Conservation (phyloP, 2,113 vertebrate genomes). For the Psilopsiagon aurifrons region DNA sequence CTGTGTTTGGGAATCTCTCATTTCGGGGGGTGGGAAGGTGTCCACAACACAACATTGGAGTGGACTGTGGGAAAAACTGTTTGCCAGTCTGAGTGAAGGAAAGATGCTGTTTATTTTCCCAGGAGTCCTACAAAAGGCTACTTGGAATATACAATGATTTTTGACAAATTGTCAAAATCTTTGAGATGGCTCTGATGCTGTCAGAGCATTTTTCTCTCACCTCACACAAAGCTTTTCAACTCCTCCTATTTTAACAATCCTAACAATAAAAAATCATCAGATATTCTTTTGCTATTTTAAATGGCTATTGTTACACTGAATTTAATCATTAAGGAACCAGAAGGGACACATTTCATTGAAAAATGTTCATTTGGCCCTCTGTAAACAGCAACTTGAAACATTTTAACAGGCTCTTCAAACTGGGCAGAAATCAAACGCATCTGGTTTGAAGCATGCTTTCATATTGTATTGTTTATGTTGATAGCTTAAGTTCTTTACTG, state of each 20-base stretch:
- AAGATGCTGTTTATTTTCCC: conserved; percentile 60
- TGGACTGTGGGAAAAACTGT: conserved; percentile 18
- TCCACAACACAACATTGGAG: background rate
- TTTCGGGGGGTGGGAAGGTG: background rate
- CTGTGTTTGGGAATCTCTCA: background rate
- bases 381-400: conserved; percentile 73
- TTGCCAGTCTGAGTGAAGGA: conserved; percentile 25
- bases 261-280: conserved; percentile 74
- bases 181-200: conserved; percentile 40
- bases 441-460: conserved; percentile 68
- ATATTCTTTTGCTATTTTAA: conserved; percentile 74
- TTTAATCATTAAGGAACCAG: conserved; percentile 78
- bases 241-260: conserved; percentile 68
- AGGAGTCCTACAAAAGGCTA: conserved; percentile 43
- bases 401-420: conserved; percentile 77
- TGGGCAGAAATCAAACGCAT: conserved; percentile 73
- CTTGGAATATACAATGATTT: conserved; percentile 63
- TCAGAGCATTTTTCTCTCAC: conserved; percentile 69
- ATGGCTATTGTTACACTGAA: conserved; percentile 73
- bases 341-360: conserved; percentile 79
- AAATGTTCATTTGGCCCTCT: conserved; percentile 76
- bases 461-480: conserved; percentile 77
- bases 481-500: conserved; percentile 72
- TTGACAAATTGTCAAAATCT: conserved; percentile 68
- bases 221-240: conserved; percentile 65